phyloP scores from a whole-genome alignment of 2,797 vertebrate genomes.

The Hippocampus kuda region DNA sequence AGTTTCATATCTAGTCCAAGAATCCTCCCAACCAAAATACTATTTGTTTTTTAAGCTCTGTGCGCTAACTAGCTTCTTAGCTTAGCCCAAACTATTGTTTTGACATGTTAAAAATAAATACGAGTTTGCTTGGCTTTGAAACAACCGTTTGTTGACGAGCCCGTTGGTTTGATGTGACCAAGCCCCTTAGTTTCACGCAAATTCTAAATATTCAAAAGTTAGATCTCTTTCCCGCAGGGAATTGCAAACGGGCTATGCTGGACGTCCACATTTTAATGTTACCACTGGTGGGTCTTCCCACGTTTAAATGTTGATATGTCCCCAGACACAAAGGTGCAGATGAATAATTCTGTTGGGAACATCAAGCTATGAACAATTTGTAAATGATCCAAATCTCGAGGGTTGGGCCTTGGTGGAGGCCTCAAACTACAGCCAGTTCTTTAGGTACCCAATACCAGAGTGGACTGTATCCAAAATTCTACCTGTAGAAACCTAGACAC shows the following conservation, averaged over 20 bases:
- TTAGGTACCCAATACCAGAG: neutral
- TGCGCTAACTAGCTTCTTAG: neutral
- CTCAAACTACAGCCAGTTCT: neutral
- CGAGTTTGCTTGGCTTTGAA: no score
- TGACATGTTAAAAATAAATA: no score
- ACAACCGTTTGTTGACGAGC: no score
- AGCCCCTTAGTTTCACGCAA: no score
- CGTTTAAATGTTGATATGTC: neutral
- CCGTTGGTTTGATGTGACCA: no score
- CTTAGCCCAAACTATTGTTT: neutral
- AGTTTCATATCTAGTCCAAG: neutral
- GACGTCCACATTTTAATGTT: no score
- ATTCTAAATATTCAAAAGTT: no score
- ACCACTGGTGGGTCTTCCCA: no score
- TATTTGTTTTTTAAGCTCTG: neutral
- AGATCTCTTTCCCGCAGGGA: no score
- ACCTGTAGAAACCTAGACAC: neutral
- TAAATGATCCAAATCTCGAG: neutral
- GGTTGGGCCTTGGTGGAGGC: neutral
- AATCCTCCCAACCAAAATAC: neutral
- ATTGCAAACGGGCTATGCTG: no score
- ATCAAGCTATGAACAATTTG: neutral
- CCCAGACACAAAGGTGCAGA: no score
- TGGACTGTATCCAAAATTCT: neutral
- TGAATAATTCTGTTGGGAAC: no score